A percentile compares a stretch with the other conserved stretches of the same genome.
Evolutionary conservation across 2,113 vertebrate species (phyloP).

Genomic region (Cacatua alba): DNA sequence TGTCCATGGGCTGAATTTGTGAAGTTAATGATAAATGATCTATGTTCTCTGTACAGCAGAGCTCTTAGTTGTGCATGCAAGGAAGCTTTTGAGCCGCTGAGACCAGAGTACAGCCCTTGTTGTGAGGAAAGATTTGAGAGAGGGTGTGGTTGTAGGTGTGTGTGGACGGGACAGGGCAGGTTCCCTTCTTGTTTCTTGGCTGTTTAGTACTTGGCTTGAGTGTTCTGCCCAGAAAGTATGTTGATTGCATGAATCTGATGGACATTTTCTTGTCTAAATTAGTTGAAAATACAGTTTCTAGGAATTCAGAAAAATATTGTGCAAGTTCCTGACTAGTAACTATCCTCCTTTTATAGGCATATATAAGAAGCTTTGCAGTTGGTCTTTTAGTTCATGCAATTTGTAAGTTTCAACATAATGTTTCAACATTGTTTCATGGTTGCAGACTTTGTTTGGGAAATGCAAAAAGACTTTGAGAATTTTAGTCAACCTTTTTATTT

Average conservation of each 20-base stretch:
- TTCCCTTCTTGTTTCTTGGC: background rate
- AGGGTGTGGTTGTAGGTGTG: background rate
- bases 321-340: background rate
- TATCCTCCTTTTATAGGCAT: background rate
- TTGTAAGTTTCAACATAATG: background rate
- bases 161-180: background rate
- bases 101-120: background rate
- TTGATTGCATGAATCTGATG: background rate
- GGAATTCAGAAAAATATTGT: background rate
- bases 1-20: background rate
- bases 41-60: background rate
- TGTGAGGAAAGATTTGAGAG: background rate
- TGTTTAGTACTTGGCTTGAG: background rate
- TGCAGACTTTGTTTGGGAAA: background rate
- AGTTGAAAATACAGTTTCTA: background rate
- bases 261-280: background rate
- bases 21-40: background rate
- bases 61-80: fast-evolving
- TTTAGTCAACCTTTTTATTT: background rate
- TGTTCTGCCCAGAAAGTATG: background rate
- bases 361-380: background rate
- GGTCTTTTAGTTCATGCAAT: background rate
- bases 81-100: fast-evolving
- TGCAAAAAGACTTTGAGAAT: background rate
- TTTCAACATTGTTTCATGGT: background rate